phyloP scores from a whole-genome alignment of 2,797 vertebrate species.

The Adrianichthys oophorus region DNA sequence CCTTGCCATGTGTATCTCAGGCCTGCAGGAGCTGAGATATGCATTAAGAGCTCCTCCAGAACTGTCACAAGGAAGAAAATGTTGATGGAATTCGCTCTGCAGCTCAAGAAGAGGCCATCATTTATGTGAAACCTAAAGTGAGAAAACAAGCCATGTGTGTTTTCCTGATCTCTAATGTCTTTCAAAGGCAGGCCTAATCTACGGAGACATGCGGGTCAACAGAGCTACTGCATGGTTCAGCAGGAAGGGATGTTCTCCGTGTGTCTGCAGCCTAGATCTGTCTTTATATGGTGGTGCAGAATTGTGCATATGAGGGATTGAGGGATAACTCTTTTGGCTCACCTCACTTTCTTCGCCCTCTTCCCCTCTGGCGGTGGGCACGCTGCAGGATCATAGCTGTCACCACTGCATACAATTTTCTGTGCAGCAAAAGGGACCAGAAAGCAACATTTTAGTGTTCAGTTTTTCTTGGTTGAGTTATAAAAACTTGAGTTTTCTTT shows the following conservation, averaged over 20 bases:
- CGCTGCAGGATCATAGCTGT: slow-evolving; percentile 44
- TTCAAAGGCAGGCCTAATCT: slow-evolving; percentile 24
- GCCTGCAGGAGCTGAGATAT: slow-evolving; percentile 18
- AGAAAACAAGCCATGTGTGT: slow-evolving; percentile 5
- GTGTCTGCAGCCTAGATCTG: slow-evolving; percentile 36
- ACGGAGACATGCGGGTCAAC: slow-evolving; percentile 15
- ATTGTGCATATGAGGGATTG: slow-evolving; percentile 16
- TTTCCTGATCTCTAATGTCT: slow-evolving; percentile 15
- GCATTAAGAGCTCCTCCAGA: slow-evolving; percentile 5
- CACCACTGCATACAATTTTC: slow-evolving; percentile 32
- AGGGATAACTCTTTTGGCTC: slow-evolving; percentile 54
- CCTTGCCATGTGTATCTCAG: slow-evolving; percentile 38
- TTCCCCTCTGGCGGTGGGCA: slow-evolving; percentile 44
- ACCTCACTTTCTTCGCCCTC: slow-evolving; percentile 36
- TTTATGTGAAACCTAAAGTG: slow-evolving; percentile 17
- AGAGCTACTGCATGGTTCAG: slow-evolving; percentile 14
- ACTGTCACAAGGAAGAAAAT: slow-evolving; percentile 5
- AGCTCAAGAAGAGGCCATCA: slow-evolving; percentile 4
- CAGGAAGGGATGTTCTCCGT: slow-evolving; percentile 9
- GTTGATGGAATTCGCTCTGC: slow-evolving; percentile 5
- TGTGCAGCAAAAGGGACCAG: slow-evolving; percentile 20
- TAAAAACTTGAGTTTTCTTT: no score
- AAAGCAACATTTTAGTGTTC: slow-evolving; percentile 21
- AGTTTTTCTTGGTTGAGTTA: no score
- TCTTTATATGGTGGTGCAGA: slow-evolving; percentile 57